phyloP scores from a whole-genome alignment of 2,797 vertebrate genomes.

The Cossypha dichroa region DNA sequence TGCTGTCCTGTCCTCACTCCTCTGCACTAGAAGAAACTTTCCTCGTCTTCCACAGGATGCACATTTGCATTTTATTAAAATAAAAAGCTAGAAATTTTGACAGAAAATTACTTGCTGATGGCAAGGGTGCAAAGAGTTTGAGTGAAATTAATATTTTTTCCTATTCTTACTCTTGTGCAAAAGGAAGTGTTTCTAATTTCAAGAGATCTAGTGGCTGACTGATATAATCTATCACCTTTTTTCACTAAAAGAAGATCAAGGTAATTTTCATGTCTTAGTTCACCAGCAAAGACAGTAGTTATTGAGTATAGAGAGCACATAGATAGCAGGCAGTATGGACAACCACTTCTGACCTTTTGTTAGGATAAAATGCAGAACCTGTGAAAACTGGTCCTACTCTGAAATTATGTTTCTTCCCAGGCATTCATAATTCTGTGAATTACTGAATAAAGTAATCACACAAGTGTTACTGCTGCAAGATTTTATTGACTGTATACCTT shows the following conservation, averaged over 20 bases:
- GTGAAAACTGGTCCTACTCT: neutral
- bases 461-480: neutral
- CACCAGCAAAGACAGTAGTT: neutral
- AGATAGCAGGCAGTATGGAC: neutral
- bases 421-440: neutral
- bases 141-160: neutral
- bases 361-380: neutral
- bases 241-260: neutral
- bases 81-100: neutral
- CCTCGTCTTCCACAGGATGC: neutral
- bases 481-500: neutral
- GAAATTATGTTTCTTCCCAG: neutral
- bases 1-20: neutral
- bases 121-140: neutral
- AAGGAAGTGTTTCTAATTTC: neutral
- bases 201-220: neutral
- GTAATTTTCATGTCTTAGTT: neutral
- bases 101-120: neutral
- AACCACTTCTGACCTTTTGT: neutral
- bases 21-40: neutral
- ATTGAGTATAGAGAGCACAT: rapidly evolving
- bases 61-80: neutral
- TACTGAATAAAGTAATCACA: neutral
- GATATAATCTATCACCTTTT: neutral
- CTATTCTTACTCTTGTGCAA: neutral